phyloP scores from a whole-genome alignment of 2,888 invertebrate species.

The Stomorhina lunata region DNA sequence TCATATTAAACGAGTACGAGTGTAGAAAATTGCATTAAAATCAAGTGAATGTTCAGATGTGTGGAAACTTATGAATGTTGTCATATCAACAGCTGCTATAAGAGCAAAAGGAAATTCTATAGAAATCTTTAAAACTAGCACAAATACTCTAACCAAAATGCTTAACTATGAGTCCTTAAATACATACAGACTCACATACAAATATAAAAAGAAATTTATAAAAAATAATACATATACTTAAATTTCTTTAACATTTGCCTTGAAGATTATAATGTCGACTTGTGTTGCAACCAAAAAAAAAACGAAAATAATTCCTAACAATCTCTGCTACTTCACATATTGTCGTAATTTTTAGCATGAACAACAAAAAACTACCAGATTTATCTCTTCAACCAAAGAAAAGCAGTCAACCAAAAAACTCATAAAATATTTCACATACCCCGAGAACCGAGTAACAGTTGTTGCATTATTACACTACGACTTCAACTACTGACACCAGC shows the following conservation, averaged over 20 bases:
- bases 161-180: too few species aligned
- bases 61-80: slow-evolving; percentile 44
- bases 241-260: slow-evolving; percentile 54
- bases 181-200: neutral
- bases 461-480: slow-evolving; percentile 40
- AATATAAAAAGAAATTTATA: neutral
- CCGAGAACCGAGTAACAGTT: slow-evolving; percentile 52
- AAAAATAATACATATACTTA: neutral
- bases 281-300: slow-evolving; percentile 4
- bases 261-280: slow-evolving; percentile 56
- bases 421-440: slow-evolving; percentile 36
- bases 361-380: slow-evolving; percentile 26
- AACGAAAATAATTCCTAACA: slow-evolving; percentile 3
- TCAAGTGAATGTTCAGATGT: neutral
- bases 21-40: neutral
- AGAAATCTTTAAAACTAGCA: too few species aligned
- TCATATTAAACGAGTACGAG: neutral
- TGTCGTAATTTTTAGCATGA: too few species aligned
- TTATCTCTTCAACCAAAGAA: slow-evolving; percentile 58
- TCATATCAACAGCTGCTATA: slow-evolving; percentile 45
- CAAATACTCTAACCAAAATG: too few species aligned
- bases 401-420: slow-evolving; percentile 46
- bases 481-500: neutral
- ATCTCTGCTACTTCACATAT: slow-evolving; percentile 34
- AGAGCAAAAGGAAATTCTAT: too few species aligned